phyloP scores from a whole-genome alignment of 2,113 vertebrate species.

The Orientallactaga bullata region DNA sequence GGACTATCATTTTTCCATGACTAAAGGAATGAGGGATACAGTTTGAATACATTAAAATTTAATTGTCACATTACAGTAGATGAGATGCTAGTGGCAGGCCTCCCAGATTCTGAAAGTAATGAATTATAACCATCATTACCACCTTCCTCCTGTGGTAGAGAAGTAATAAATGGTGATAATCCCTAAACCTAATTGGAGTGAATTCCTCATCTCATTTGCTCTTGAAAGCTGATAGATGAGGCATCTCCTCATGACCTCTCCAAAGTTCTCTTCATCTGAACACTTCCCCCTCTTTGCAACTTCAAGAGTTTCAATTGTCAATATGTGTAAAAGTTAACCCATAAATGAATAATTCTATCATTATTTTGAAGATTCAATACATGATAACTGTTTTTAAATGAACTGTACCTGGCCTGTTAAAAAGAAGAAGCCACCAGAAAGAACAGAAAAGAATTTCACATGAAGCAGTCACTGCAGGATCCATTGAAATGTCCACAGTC shows the following conservation, averaged over 20 bases:
- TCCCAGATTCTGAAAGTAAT: conserved; percentile 73
- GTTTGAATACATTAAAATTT: conserved; percentile 63
- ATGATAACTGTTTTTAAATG: conserved; percentile 74
- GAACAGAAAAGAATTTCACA: conserved; percentile 69
- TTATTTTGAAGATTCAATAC: conserved; percentile 72
- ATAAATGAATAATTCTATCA: conserved; percentile 72
- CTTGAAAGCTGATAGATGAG: conserved; percentile 25
- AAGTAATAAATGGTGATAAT: conserved; percentile 70
- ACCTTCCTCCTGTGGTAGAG: conserved; percentile 44
- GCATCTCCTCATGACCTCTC: neutral
- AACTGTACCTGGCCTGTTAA: conserved; percentile 64
- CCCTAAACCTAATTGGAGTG: conserved; percentile 57
- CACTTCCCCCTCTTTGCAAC: neutral
- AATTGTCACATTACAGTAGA: conserved; percentile 41
- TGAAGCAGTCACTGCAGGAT: conserved; percentile 49
- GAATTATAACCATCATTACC: conserved; percentile 66
- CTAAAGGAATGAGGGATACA: neutral
- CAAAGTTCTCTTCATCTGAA: neutral
- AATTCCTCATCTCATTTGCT: conserved; percentile 66
- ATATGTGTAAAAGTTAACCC: conserved; percentile 50
- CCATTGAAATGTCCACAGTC: conserved; percentile 53
- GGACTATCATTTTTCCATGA: conserved; percentile 45
- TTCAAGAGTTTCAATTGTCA: conserved; percentile 63
- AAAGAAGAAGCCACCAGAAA: conserved; percentile 68
- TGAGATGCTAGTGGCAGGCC: conserved; percentile 53